phyloP scores from a whole-genome alignment of 1,140 invertebrate genomes.

The Anagrus nilaparvatae region DNA sequence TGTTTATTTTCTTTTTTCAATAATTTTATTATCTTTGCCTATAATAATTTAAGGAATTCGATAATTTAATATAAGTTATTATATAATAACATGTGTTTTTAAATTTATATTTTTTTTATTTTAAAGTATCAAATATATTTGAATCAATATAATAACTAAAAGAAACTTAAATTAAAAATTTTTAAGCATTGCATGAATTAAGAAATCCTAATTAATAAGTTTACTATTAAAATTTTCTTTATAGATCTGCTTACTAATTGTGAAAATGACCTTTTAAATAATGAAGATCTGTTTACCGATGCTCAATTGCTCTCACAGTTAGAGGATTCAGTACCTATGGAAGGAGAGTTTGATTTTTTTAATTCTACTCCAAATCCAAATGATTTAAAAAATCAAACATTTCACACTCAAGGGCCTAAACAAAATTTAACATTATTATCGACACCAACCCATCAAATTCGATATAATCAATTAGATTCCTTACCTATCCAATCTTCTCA shows the following conservation, averaged over 20 bases:
- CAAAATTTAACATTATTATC: conserved; percentile 4
- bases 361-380: conserved; percentile 15
- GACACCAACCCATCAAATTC: conserved; percentile 1
- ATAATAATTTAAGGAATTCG: background rate
- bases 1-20: background rate
- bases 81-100: background rate
- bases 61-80: background rate
- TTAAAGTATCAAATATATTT: background rate
- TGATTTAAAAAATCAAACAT: no score
- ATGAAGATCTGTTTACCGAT: conserved; percentile 34
- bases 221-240: conserved; percentile 13
- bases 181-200: no score
- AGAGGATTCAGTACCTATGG: conserved; percentile 29
- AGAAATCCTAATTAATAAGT: background rate
- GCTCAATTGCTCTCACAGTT: conserved; percentile 32
- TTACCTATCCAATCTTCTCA: conserved; percentile 1
- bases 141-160: background rate
- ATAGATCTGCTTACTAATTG: conserved; percentile 36
- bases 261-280: conserved; percentile 37
- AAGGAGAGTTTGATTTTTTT: conserved; percentile 34
- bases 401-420: conserved; percentile 7
- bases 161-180: background rate
- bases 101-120: background rate
- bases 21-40: background rate
- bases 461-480: conserved; percentile 7